phyloP scores from a whole-genome alignment of 2,797 vertebrate species.

The Dendrocincla fuliginosa region DNA sequence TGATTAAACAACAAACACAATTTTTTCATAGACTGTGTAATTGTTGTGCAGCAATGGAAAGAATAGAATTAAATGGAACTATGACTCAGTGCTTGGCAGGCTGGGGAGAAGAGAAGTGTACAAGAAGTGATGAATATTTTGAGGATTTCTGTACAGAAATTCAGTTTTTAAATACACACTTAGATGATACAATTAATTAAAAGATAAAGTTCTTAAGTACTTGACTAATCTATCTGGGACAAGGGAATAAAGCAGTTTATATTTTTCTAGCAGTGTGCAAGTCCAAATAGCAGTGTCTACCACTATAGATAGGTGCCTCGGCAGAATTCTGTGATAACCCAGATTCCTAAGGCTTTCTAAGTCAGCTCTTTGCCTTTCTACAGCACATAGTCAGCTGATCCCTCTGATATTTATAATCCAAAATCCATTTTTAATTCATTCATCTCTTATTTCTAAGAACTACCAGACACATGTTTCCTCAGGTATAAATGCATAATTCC shows the following conservation, averaged over 20 bases:
- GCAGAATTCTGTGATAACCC: slow-evolving; percentile 21
- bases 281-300: slow-evolving; percentile 32
- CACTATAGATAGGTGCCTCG: slow-evolving; percentile 1
- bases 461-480: background rate
- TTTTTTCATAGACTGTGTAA: slow-evolving; percentile 52
- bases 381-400: background rate
- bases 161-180: slow-evolving; percentile 53
- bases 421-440: slow-evolving; percentile 37
- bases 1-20: slow-evolving; percentile 60
- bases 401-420: slow-evolving; percentile 2
- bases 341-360: slow-evolving; percentile 8
- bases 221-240: slow-evolving; percentile 41
- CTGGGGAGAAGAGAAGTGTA: slow-evolving; percentile 38
- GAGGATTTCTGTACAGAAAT: slow-evolving; percentile 46
- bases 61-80: slow-evolving; percentile 64
- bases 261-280: slow-evolving; percentile 7
- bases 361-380: slow-evolving; percentile 33
- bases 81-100: slow-evolving; percentile 69
- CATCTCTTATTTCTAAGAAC: background rate
- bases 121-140: slow-evolving; percentile 37
- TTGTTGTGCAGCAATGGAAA: slow-evolving; percentile 64
- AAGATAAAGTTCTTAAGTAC: slow-evolving; percentile 57
- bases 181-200: slow-evolving; percentile 69
- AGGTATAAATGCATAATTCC: background rate
- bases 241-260: slow-evolving; percentile 44